phyloP scores from a whole-genome alignment of 2,113 vertebrate genomes.

The Cynoglossus semilaevis region DNA sequence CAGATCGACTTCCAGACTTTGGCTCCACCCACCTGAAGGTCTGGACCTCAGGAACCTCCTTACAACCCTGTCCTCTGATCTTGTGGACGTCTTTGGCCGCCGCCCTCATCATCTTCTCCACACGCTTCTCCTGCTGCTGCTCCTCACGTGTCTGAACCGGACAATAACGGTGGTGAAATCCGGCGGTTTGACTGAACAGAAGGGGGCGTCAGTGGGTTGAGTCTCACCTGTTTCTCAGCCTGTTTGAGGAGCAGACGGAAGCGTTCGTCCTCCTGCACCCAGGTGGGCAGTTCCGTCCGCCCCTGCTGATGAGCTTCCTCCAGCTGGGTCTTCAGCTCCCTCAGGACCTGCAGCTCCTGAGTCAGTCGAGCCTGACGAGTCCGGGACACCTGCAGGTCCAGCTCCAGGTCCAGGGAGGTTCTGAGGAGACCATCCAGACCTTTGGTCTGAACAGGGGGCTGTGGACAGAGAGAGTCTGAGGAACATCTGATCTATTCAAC shows the following conservation, averaged over 20 bases:
- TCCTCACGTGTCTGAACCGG: constrained; percentile 80
- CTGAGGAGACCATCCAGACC: constrained; percentile 85
- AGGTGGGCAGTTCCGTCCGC: constrained; percentile 82
- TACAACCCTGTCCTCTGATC: constrained; percentile 88
- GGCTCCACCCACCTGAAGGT: constrained; percentile 84
- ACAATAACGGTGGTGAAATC: background rate
- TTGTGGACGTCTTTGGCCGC: constrained; percentile 94
- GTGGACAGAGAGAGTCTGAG: background rate
- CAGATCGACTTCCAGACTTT: too few relatives aligned
- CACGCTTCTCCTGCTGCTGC: constrained; percentile 84
- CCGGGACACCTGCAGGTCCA: constrained; percentile 93
- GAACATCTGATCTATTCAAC: too few relatives aligned
- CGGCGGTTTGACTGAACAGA: background rate
- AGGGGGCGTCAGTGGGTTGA: background rate
- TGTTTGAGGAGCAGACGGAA: constrained; percentile 87
- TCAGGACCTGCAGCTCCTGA: constrained; percentile 87
- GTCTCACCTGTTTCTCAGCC: constrained; percentile 85
- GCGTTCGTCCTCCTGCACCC: constrained; percentile 88
- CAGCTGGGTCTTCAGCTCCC: constrained; percentile 87
- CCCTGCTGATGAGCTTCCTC: constrained; percentile 87
- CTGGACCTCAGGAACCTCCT: constrained; percentile 91
- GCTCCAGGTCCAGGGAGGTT: constrained; percentile 90
- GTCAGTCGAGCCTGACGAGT: constrained; percentile 86
- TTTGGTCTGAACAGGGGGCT: constrained; percentile 74
- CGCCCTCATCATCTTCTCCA: constrained; percentile 93